These are phyloP conservation scores for Apodemus sylvaticus DNA, from an alignment of 2,113 vertebrate species.

Conservation along the genomic window DNA sequence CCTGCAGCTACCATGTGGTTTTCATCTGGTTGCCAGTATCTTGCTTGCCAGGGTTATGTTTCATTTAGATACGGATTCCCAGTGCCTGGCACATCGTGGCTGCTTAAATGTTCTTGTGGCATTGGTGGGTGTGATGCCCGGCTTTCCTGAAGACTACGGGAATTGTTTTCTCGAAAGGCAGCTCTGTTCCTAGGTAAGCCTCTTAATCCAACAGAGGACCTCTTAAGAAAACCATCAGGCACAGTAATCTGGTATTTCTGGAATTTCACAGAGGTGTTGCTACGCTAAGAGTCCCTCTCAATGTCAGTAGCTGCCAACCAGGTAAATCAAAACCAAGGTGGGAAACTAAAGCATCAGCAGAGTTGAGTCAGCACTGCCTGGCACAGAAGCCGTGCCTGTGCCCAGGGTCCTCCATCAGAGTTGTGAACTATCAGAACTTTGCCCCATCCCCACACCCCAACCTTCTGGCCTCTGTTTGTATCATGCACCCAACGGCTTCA, in stretches of 20 bases:
- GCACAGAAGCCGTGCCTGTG: rapidly evolving
- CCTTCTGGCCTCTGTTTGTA: neutral
- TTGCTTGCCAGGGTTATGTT: neutral
- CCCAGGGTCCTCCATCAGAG: neutral
- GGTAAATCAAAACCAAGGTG: constrained; percentile 13
- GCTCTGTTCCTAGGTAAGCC: neutral
- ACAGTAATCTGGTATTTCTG: neutral
- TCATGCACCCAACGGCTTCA: neutral
- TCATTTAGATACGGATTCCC: neutral
- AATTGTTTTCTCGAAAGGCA: neutral
- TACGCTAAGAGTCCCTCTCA: neutral
- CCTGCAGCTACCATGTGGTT: neutral
- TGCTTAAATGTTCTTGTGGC: neutral
- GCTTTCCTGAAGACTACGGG: neutral
- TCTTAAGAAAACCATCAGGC: constrained; percentile 27
- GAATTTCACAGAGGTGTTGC: constrained; percentile 13
- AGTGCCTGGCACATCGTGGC: neutral
- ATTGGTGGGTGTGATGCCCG: neutral
- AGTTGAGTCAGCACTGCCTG: neutral
- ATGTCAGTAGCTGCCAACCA: constrained; percentile 49
- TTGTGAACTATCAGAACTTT: neutral
- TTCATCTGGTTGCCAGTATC: neutral
- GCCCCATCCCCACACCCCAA: rapidly evolving
- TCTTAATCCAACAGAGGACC: neutral
- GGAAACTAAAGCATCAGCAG: neutral